phyloP scores from a whole-genome alignment of 2,797 vertebrate genomes.

The Tapera naevia region DNA sequence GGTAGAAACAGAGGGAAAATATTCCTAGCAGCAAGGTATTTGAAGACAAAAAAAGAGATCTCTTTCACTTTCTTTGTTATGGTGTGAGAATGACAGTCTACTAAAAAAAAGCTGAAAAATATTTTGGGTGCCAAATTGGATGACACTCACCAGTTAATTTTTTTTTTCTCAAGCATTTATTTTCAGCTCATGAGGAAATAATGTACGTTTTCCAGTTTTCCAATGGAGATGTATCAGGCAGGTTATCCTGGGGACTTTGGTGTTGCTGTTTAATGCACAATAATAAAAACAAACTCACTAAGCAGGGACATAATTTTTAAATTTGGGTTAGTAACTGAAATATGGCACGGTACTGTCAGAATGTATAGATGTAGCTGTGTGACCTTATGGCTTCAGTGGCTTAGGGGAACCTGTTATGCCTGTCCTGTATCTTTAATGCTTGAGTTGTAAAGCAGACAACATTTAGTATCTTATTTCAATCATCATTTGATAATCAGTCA shows the following conservation, averaged over 20 bases:
- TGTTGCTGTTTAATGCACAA: background rate
- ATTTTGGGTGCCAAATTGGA: background rate
- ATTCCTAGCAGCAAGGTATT: background rate
- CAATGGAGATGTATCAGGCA: background rate
- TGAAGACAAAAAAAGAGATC: background rate
- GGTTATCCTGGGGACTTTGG: background rate
- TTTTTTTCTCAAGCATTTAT: background rate
- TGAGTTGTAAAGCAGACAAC: background rate
- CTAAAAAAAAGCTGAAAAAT: background rate
- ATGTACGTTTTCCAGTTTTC: background rate
- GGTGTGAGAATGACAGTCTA: background rate
- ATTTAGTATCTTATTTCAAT: background rate
- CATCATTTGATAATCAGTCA: background rate
- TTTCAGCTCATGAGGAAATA: background rate
- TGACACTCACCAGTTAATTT: background rate
- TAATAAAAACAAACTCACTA: background rate
- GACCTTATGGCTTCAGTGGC: background rate
- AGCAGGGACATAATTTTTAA: rapidly evolving
- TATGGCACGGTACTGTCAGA: background rate
- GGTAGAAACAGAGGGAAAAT: background rate
- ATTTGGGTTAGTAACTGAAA: background rate
- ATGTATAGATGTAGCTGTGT: background rate
- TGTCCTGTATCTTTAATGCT: background rate
- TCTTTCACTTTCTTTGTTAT: background rate
- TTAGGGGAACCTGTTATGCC: background rate